Base-by-base conservation (phyloP, 2,113 vertebrate genomes). In the Rhadina sibilatrix region DNA sequence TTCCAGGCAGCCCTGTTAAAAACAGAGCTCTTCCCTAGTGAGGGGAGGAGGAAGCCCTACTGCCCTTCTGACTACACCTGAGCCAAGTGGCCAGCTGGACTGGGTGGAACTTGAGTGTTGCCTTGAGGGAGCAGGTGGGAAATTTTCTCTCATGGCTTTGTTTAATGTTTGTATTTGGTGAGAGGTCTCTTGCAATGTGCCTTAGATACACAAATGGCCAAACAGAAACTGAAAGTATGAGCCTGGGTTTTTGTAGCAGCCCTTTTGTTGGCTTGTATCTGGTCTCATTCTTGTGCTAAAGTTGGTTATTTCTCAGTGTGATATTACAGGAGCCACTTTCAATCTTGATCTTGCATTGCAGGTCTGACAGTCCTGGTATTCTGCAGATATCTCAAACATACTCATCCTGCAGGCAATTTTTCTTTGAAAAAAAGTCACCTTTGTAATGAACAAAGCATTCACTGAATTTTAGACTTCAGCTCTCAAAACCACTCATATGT, bases 1-100 rank as follows among this genome's bases (percentile, higher is more conserved):
- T 87, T 94, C 42, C 46, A 80, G 63, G 6, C 44, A 88, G 54
- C 7, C 4, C 33, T 30, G 14, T 38, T 87, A n/a, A 59, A 69
- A 49, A 47, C 7, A 19, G 37, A 83, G 31, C 42, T 0, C 0
- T 61, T 83, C 37, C 64, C 61, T 74, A 81, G 50, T 0, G 0
- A 74, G 40, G 50, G 44, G 38, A 66, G 33, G 30, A 68, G 65
- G 69, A 94, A 77, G 13, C 33, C 9, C 31, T 89, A 10, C 76
- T 64, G 52, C 27, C 15, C 63, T 68, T 47, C 54, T 74, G 35
- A 35, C 59, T 37, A 25, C 21, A 86, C 64, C 60, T 84, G 54
- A 74, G 31, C 53, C 0, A 3, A 47, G 49, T 23, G 49, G 19
- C 60, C 35, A 72, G 30, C 49, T 72, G 77, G 44, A 35, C 38